Evolutionary conservation across 1,140 invertebrate species (phyloP), one percentile per base, ranked within the genome.

Genomic region (Zaprionus gabonicus): DNA sequence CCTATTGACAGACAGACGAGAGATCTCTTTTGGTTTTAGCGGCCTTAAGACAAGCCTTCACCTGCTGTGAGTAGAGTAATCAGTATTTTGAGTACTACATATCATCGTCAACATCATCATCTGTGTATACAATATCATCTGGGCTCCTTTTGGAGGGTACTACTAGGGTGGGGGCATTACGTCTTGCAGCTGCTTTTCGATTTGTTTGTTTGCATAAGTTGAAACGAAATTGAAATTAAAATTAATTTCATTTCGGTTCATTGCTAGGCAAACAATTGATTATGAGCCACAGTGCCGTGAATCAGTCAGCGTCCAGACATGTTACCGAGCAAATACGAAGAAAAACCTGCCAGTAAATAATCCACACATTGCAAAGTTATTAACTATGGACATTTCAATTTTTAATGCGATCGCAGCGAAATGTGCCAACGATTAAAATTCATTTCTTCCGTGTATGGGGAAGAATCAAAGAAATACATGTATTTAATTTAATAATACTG

Each of bases 171-270:
- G 31, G 7, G 4, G 4, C 10, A 4, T 41, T 36, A 28, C n/a
- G 25, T 53, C 20, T 38, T 62, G 49, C 55, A 27, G 46, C 62
- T 66, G 60, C 55, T 71, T 64, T 59, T 53, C 67, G 44, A 60
- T 38, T n/a, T 76, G 73, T 71, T 64, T 64, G 70, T 71, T 71
- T 71, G n/a, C 55, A 53, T 27, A 68, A 71, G 60, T 51, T 44
- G 12, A 64, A 75, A 64, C 13, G 53, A 59, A 71, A 76, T 60
- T 60, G 20, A 53, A 66, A 64, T 58, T 38, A 28, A 63, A 66
- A 64, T 58, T 38, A 28, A 63, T 75, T 70, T 64, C 46, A 25
- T 36, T 36, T 57, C 27, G 49, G 31, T 51, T 56, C 49, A 49
- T 23, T 62, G 71, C 51, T 53, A 57, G 7, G 56, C 38, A 71